phyloP scores from a whole-genome alignment of 2,888 invertebrate species.

The Meta bourneti region DNA sequence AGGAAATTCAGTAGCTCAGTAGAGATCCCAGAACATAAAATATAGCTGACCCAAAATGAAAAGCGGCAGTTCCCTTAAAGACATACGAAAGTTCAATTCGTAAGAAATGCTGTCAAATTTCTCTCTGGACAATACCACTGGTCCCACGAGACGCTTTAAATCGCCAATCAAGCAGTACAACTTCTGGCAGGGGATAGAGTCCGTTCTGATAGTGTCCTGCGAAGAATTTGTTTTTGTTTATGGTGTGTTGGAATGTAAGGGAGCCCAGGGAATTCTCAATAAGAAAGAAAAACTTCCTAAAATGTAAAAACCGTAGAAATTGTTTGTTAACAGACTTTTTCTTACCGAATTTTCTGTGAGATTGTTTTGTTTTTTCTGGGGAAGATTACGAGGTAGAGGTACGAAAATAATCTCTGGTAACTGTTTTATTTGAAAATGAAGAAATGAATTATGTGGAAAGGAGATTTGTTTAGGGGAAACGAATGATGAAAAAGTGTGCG shows the following conservation, averaged over 20 bases:
- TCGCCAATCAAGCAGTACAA: constrained; percentile 34
- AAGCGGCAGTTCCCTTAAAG: constrained; percentile 9
- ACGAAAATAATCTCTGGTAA: too few relatives aligned
- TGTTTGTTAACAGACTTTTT: not conserved
- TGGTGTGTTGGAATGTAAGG: not conserved
- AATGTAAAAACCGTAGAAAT: not conserved
- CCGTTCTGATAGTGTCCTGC: not conserved
- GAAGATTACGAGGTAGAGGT: too few relatives aligned
- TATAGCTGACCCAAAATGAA: constrained; percentile 35
- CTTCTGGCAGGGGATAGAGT: not conserved
- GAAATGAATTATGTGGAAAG: too few relatives aligned
- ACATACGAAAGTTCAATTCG: constrained; percentile 42
- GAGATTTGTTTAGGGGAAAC: too few relatives aligned
- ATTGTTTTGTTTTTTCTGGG: too few relatives aligned
- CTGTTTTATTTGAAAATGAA: too few relatives aligned
- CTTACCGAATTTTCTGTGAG: too few relatives aligned
- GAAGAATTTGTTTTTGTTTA: constrained; percentile 17
- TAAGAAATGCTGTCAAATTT: constrained; percentile 51
- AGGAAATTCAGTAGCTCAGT: constrained; percentile 22
- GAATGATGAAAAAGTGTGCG: too few relatives aligned
- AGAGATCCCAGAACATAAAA: constrained; percentile 30
- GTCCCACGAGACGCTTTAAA: constrained; percentile 30
- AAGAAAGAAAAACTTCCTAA: not conserved
- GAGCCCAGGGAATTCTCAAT: not conserved
- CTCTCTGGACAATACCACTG: constrained; percentile 20